phyloP scores from a whole-genome alignment of 1,140 invertebrate genomes.

The Nixonia krombeini region DNA sequence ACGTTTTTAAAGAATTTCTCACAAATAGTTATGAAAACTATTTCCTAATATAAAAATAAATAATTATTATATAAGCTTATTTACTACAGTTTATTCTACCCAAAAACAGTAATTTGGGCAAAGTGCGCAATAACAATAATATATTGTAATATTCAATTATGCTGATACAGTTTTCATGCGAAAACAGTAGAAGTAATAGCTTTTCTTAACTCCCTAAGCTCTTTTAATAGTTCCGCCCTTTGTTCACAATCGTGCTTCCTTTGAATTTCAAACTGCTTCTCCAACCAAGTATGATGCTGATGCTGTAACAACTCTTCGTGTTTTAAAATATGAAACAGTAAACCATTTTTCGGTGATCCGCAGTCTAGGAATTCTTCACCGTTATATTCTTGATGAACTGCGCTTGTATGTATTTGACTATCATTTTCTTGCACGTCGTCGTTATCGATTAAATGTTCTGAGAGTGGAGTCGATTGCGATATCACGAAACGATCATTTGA shows the following conservation, averaged over 20 bases:
- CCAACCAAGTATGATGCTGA: slow-evolving; percentile 53
- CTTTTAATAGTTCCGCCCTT: slow-evolving; percentile 39
- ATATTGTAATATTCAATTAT: not conserved
- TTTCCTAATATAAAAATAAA: no score
- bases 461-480: no score
- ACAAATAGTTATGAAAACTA: no score
- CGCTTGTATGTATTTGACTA: no score
- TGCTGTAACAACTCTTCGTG: slow-evolving; percentile 50
- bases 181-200: slow-evolving; percentile 18
- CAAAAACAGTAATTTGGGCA: no score
- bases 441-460: not conserved
- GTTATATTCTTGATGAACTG: not conserved
- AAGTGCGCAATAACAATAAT: not conserved
- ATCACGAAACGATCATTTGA: no score
- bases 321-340: slow-evolving; percentile 36
- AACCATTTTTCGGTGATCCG: slow-evolving; percentile 9
- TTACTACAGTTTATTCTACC: no score
- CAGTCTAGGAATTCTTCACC: not conserved
- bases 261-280: slow-evolving; percentile 54
- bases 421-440: not conserved
- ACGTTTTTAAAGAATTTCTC: no score
- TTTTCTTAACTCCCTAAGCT: slow-evolving; percentile 41
- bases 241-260: slow-evolving; percentile 47
- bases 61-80: no score
- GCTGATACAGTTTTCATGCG: not conserved